Evolutionary conservation across 2,797 vertebrate species (phyloP), one percentile per base, ranked within the genome.

Genomic region (Urosaurus nigricauda): DNA sequence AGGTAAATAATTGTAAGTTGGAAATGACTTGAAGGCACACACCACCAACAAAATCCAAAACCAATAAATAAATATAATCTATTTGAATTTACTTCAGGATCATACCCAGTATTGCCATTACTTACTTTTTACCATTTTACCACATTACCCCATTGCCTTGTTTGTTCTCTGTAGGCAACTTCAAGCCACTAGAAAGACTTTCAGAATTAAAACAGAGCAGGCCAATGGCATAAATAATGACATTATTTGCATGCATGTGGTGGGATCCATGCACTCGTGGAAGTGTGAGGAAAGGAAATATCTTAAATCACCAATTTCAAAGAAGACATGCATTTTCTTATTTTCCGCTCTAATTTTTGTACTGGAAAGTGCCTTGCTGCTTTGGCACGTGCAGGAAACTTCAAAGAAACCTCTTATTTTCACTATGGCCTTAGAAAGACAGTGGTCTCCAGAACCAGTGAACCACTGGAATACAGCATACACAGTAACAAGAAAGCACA

Each of bases 361-460:
- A 68, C 19, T 53, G 29, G 16, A 53, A 80, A 32, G 56, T 63
- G 73, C 35, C 35, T 60, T 43, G 37, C 32, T 43, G 73, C 16
- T 73, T 73, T 16, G 26, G 35, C 4, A n/a, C 11, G 37, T 82
- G 13, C 32, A n/a, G 53, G 58, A 35, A 83, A 65, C n/a, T 17
- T 65, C 21, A 35, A 82, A 26, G 19, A 81, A 7, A 8, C 43
- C 5, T 87, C 68, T 87, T 75, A 65, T 75, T 77, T 88, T 83
- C 40, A 83, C 2, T 26, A 13, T 37, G 81, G 32, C 1, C 24
- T 51, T n/a, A 43, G 32, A 83, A 17, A 65, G 40, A 11, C 37
- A 35, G 19, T n/a, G 19, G 40, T 83, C 74, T n/a, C 24, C 43
- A 35, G 40, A 51, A 58, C 26, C n/a, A 85, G 24, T 60, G n/a